A percentile compares a stretch with the other conserved stretches of the same genome.
Conservation (phyloP, 2,888 invertebrate genomes). For the Chydorus sphaericus region DNA sequence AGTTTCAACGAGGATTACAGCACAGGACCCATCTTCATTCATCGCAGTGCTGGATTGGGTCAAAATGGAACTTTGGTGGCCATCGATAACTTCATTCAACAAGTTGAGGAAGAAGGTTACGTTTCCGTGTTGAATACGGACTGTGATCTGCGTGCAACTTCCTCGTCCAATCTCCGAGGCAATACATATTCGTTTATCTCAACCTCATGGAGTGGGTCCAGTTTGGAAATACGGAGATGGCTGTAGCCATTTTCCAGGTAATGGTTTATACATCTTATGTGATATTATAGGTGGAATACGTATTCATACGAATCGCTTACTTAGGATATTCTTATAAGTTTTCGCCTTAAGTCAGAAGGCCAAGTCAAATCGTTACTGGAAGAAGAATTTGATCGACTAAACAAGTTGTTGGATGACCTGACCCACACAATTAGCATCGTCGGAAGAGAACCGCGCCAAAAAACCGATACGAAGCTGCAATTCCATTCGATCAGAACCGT, state of each 20-base stretch:
- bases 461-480: conserved; percentile 63
- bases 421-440: conserved; percentile 65
- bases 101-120: conserved; percentile 63
- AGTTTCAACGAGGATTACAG: conserved; percentile 77
- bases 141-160: conserved; percentile 79
- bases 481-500: conserved; percentile 81
- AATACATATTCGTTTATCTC: conserved; percentile 90
- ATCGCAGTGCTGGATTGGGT: conserved; percentile 89
- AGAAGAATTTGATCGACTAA: conserved; percentile 46
- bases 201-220: conserved; percentile 81
- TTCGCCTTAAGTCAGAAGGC: conserved; percentile 1
- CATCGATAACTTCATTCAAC: conserved; percentile 74
- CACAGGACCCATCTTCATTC: conserved; percentile 67
- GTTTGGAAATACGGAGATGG: conserved; percentile 72
- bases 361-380: not conserved
- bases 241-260: not conserved
- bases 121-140: conserved; percentile 84
- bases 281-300: too few relatives aligned
- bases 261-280: too few relatives aligned
- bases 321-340: too few relatives aligned
- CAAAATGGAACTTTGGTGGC: conserved; percentile 89
- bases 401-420: conserved; percentile 48
- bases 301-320: too few relatives aligned
- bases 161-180: conserved; percentile 88
- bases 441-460: conserved; percentile 63